These are phyloP conservation scores for Pangasius larnaudii DNA, from an alignment of 2,797 vertebrate genomes.

Conservation along the genomic window DNA sequence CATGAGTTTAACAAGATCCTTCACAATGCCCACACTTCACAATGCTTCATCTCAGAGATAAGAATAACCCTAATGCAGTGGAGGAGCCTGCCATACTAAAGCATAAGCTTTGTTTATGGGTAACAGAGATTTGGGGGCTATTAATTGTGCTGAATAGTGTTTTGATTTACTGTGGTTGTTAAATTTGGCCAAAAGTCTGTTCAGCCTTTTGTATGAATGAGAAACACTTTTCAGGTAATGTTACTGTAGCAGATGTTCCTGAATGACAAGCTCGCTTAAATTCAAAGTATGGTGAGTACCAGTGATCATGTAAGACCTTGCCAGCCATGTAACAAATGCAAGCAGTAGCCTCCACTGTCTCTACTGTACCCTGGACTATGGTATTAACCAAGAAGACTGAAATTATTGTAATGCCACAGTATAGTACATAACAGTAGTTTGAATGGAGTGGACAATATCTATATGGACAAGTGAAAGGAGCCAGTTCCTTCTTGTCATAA, in stretches of 20 bases:
- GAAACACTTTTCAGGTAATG: not conserved
- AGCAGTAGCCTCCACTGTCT: not conserved
- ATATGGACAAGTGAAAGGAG: not conserved
- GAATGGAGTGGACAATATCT: not conserved
- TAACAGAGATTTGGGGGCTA: constrained; percentile 5
- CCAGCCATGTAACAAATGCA: not conserved
- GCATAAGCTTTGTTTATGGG: not conserved
- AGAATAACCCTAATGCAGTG: constrained; percentile 34
- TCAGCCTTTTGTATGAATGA: not conserved
- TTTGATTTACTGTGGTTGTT: not conserved
- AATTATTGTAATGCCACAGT: not conserved
- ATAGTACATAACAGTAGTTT: not conserved
- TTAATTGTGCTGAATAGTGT: not conserved
- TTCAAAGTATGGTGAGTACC: not conserved
- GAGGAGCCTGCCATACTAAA: constrained; percentile 17
- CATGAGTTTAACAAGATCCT: constrained; percentile 42
- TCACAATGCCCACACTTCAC: constrained; percentile 38
- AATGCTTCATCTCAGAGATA: constrained; percentile 36
- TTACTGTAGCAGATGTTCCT: not conserved
- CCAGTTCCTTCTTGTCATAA: not conserved
- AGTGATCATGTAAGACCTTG: not conserved
- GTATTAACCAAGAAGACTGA: not conserved
- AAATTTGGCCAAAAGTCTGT: not conserved
- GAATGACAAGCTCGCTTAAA: not conserved
- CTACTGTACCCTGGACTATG: not conserved